phyloP scores from a whole-genome alignment of 2,113 vertebrate species.

The Guaruba guarouba region DNA sequence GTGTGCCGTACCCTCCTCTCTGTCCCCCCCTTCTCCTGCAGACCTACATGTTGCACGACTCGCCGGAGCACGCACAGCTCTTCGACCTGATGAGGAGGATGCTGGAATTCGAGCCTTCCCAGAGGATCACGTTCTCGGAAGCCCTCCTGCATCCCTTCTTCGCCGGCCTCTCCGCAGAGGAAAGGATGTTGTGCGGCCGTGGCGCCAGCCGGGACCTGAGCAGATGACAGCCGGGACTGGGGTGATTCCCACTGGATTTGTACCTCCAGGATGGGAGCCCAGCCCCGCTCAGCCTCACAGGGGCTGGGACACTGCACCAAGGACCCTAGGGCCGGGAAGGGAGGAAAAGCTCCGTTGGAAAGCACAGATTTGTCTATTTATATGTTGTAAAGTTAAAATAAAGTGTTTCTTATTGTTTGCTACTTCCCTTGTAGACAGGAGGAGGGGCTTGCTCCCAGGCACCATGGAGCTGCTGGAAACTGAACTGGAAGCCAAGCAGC shows the following conservation, averaged over 20 bases:
- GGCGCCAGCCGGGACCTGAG: constrained; percentile 74
- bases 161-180: constrained; percentile 73
- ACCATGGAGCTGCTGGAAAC: not conserved
- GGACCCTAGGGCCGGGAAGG: constrained; percentile 5
- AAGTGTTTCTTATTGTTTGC: constrained; percentile 86
- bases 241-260: not conserved
- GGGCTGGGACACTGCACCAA: not conserved
- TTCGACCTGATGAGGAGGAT: constrained; percentile 92
- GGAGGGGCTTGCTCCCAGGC: not conserved
- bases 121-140: constrained; percentile 86
- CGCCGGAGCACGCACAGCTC: constrained; percentile 84
- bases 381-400: constrained; percentile 87
- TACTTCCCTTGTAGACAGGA: constrained; percentile 72
- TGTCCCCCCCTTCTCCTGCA: constrained; percentile 38
- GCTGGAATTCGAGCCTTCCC: constrained; percentile 89
- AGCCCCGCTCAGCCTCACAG: not conserved
- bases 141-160: constrained; percentile 91
- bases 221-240: constrained; percentile 67
- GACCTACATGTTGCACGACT: constrained; percentile 88
- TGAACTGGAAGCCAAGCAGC: not conserved
- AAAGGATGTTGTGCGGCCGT: constrained; percentile 63
- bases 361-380: constrained; percentile 85
- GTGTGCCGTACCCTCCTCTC: no score
- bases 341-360: constrained; percentile 50
- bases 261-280: not conserved